phyloP scores from a whole-genome alignment of 2,113 vertebrate species.

The Empidonax alnorum region DNA sequence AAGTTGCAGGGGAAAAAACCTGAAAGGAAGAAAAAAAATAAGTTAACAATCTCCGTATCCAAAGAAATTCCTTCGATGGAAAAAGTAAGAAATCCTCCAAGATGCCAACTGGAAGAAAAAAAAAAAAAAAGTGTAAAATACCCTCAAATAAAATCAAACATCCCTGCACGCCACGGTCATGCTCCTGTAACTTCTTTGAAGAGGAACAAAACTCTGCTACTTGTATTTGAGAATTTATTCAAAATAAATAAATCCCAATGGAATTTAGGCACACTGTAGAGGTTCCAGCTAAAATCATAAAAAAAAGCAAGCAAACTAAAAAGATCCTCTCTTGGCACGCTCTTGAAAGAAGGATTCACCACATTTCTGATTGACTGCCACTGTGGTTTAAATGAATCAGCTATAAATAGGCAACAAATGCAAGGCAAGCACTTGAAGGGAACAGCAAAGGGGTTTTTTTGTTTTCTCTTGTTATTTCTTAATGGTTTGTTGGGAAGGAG shows the following conservation, averaged over 20 bases:
- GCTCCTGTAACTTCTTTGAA: neutral
- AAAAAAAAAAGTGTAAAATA: neutral
- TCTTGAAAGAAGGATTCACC: conserved; percentile 59
- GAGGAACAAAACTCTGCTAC: neutral
- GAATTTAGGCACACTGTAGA: conserved; percentile 11
- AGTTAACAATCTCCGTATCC: neutral
- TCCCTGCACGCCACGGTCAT: neutral
- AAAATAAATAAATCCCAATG: conserved; percentile 50
- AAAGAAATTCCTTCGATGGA: neutral
- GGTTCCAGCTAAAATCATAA: neutral
- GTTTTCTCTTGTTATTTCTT: conserved; percentile 34
- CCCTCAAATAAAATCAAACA: neutral
- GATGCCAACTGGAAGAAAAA: neutral
- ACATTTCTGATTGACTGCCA: conserved; percentile 61
- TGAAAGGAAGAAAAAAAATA: fast-evolving
- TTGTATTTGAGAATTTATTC: conserved; percentile 22
- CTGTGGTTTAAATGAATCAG: conserved; percentile 25
- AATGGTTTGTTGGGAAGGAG: neutral
- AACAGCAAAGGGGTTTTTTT: neutral
- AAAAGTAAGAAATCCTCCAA: neutral
- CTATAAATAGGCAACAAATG: conserved; percentile 61
- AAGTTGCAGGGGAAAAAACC: neutral
- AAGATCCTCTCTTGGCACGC: conserved; percentile 34
- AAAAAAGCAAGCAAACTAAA: conserved; percentile 30
- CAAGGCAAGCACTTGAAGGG: conserved; percentile 36